These are phyloP conservation scores for Ranitomeya imitator DNA, from an alignment of 2,113 vertebrate genomes.

Conservation along the genomic window DNA sequence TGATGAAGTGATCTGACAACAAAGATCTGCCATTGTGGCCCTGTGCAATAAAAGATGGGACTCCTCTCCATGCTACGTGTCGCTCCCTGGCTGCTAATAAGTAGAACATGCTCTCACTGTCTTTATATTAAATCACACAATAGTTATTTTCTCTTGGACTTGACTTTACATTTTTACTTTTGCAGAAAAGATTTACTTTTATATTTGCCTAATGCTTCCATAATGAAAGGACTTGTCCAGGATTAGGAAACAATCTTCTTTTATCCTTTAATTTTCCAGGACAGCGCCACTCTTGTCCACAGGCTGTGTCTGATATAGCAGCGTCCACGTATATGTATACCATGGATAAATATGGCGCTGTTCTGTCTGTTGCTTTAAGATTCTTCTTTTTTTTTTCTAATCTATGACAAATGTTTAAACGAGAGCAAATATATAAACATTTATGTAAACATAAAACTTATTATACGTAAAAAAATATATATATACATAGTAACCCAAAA, in stretches of 20 bases:
- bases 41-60: neutral
- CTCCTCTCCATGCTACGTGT: neutral
- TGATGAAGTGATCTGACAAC: conserved; percentile 88
- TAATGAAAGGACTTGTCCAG: neutral
- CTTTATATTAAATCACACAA: conserved; percentile 1
- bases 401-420: neutral
- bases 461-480: neutral
- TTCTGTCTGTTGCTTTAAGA: too few species aligned
- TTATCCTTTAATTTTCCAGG: too few species aligned
- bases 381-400: too few species aligned
- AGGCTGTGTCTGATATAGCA: too few species aligned
- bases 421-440: neutral
- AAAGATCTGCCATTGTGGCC: neutral
- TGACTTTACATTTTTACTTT: neutral
- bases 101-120: neutral
- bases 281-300: neutral
- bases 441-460: neutral
- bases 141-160: neutral
- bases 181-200: neutral
- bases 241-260: neutral
- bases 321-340: too few species aligned
- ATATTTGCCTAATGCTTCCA: neutral
- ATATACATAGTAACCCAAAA: neutral
- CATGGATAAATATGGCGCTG: too few species aligned
- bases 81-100: conserved; percentile 17